Conservation (phyloP, 2,113 vertebrate genomes). For the Xerus inauris region DNA sequence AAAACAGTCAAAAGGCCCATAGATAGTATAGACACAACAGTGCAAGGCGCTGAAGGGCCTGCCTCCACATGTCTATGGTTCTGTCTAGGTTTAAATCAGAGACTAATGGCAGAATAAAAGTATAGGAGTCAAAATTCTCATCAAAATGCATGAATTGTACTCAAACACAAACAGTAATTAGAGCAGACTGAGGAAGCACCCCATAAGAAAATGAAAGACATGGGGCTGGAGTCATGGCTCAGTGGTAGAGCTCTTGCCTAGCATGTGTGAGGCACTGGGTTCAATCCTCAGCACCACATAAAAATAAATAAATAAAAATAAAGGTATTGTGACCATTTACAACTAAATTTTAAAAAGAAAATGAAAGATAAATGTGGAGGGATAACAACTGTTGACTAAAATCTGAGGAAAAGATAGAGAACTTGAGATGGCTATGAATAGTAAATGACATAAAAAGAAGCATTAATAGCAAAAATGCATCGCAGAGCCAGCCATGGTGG, state of each 20-base stretch:
- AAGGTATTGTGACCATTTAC: too few species aligned
- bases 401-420: neutral
- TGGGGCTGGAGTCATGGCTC: too few species aligned
- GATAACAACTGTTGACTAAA: neutral
- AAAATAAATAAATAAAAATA: too few species aligned
- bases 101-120: neutral
- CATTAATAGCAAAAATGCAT: too few species aligned
- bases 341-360: too few species aligned
- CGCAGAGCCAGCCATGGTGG: too few species aligned
- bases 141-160: neutral
- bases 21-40: neutral
- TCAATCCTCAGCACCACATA: too few species aligned
- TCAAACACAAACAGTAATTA: neutral
- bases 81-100: neutral
- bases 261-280: too few species aligned
- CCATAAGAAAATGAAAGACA: conserved; percentile 19
- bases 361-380: conserved; percentile 16
- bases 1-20: neutral
- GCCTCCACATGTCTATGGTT: neutral
- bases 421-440: neutral
- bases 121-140: neutral
- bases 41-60: neutral
- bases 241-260: too few species aligned
- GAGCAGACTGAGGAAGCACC: neutral
- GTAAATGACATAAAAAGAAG: neutral